Conservation (phyloP, 2,888 invertebrate species). For the Lithodes maja region DNA sequence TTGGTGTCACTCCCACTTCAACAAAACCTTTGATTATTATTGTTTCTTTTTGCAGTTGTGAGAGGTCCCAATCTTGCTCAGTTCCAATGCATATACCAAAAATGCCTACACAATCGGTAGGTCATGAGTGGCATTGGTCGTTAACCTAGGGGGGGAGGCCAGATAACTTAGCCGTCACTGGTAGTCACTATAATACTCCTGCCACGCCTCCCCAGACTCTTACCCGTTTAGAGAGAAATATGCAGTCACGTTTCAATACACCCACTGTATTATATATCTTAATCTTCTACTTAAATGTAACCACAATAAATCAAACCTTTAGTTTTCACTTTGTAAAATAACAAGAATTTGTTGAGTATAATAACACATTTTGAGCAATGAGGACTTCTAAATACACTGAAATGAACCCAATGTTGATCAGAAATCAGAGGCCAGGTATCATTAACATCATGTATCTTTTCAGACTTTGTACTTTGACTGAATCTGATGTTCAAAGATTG, state of each 20-base stretch:
- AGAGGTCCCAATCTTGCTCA: slow-evolving; percentile 59
- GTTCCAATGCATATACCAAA: slow-evolving; percentile 64
- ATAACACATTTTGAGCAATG: too few relatives aligned
- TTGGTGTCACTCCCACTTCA: background rate
- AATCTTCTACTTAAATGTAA: too few relatives aligned
- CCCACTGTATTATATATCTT: too few relatives aligned
- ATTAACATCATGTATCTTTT: too few relatives aligned
- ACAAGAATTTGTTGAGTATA: too few relatives aligned
- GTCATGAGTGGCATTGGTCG: slow-evolving; percentile 38
- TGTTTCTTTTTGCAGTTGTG: slow-evolving; percentile 62
- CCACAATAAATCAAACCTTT: too few relatives aligned
- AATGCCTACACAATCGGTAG: slow-evolving; percentile 63
- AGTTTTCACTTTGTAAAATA: too few relatives aligned
- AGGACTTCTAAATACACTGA: too few relatives aligned
- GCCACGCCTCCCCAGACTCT: background rate
- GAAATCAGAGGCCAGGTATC: too few relatives aligned
- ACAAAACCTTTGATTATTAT: slow-evolving; percentile 37
- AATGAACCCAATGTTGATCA: too few relatives aligned
- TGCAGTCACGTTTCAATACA: background rate
- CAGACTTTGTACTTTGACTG: too few relatives aligned
- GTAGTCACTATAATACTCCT: slow-evolving; percentile 12
- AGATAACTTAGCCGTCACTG: slow-evolving; percentile 43
- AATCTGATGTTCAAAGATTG: too few relatives aligned
- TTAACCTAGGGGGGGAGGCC: slow-evolving; percentile 40
- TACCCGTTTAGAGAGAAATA: background rate